These are phyloP conservation scores for Cephus spinipes DNA, from an alignment of 2,888 invertebrate genomes.

Conservation along the genomic window DNA sequence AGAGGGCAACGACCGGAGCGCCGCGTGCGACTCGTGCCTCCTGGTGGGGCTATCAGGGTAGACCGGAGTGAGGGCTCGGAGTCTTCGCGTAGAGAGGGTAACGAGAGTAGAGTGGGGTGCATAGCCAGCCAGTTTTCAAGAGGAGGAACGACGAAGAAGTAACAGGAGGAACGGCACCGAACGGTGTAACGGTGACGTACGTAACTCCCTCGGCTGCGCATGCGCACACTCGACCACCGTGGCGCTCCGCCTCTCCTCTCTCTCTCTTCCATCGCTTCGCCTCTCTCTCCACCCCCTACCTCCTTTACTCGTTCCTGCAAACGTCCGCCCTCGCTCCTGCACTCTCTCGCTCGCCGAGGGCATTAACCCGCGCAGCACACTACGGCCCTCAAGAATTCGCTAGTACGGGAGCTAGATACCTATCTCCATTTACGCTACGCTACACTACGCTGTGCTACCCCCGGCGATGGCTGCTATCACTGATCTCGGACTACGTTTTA, in stretches of 20 bases:
- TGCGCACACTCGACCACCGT: constrained; percentile 22
- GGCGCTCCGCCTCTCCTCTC: background rate
- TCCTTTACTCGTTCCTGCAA: background rate
- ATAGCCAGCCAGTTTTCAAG: background rate
- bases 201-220: constrained; percentile 42
- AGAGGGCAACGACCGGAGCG: constrained; percentile 64
- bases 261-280: background rate
- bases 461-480: background rate
- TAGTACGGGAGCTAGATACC: constrained; percentile 45
- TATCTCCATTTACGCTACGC: constrained; percentile 7
- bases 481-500: background rate
- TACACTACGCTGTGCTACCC: background rate
- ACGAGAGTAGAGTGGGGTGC: background rate
- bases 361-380: constrained; percentile 17
- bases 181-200: constrained; percentile 66
- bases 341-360: constrained; percentile 24
- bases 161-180: constrained; percentile 33
- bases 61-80: background rate
- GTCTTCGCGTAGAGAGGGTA: background rate
- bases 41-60: constrained; percentile 4
- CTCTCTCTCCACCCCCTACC: background rate
- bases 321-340: constrained; percentile 28
- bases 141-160: background rate
- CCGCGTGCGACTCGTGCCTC: constrained; percentile 47
- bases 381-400: constrained; percentile 56